Evolutionary conservation across 2,113 vertebrate species (phyloP), one percentile per base, ranked within the genome.

Genomic region (Etia nguti): DNA sequence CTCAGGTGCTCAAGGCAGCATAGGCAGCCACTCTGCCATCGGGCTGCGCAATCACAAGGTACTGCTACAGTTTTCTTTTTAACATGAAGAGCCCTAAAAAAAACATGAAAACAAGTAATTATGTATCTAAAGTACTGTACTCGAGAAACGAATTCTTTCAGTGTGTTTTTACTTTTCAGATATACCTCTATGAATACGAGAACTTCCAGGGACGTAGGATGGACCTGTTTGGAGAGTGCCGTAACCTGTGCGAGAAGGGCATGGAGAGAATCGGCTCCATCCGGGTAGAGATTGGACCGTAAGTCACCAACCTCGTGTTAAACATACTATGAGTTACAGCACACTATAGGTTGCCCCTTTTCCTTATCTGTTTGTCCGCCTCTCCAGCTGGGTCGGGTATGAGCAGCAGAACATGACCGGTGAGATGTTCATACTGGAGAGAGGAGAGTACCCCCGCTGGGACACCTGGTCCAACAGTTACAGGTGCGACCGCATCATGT

Each of bases 401-500:
- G 97, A 97, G 90, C 96, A 96, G 91, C 96, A 96, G 86, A 95
- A 97, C 93, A 88, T 97, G 95, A 91, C 41, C 1, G 97, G 97
- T 41, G 97, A 97, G 92, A 97, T 97, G 97, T 97, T 97, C 94
- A 95, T 97, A 57, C 88, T 97, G 94, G 97, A 97, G 95, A 97
- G 95, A 87, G 97, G 97, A 80, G 97, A 97, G 90, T 97, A 97
- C 79, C 97, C 97, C 29, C 96, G 97, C 81, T 97, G 97, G 97
- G 96, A 97, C 89, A 96, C 96, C 89, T 97, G 97, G 97, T 96
- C 96, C 92, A 97, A 97, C 95, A 97, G 97, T 88, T 96, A 97
- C 95, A 95, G 96, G 62, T 96, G 95, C 62, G 97, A 97, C 84
- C 91, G 92, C 62, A 87, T 97, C 65, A 97, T 97, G 96, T 97